Evolutionary conservation across 2,888 invertebrate genomes (phyloP), one percentile per base, ranked within the genome.

Genomic region (Lasioglossum morio): DNA sequence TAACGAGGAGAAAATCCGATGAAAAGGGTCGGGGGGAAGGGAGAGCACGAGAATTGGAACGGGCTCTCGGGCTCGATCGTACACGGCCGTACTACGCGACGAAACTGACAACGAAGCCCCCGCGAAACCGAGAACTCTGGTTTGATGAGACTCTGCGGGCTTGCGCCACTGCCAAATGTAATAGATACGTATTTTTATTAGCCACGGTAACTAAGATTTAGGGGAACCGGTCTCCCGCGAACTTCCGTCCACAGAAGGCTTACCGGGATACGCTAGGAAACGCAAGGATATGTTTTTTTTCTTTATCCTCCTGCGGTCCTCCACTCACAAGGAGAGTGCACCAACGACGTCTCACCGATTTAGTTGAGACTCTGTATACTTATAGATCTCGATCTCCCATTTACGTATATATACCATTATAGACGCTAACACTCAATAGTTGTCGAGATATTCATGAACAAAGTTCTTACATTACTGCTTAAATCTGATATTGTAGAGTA

Each of bases 61-160:
- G 66, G 37, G 63, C 60, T 27, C 30, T 63, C 60, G 27, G 60
- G 60, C 60, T 63, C 27, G 60, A 27, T 63, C 63, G 63, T 63
- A 63, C 63, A 30, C 63, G 30, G 19, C 30, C 63, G 30, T 30
- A 16, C 27, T 63, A 63, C 63, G 63, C 63, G 63, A 63, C 63
- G 16, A 63, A 63, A 63, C 63, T 63, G 30, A 63, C 63, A 63
- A 63, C 16, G 63, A 63, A 30, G 63, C 30, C 63, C 63, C 30
- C 63, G 16, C 7, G 30, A 30, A 63, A 63, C 16, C 63, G 63
- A 27, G 30, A 63, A 27, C 63, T 19, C 63, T 63, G 63, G 63
- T 63, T 63, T 63, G 63, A 63, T 63, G 30, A 30, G 63, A 63
- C 63, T 63, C 63, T 30, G 63, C 63, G 7, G 30, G 63, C 63